phyloP scores from a whole-genome alignment of 2,888 invertebrate genomes.

The Caenorhabditis doughertyi region DNA sequence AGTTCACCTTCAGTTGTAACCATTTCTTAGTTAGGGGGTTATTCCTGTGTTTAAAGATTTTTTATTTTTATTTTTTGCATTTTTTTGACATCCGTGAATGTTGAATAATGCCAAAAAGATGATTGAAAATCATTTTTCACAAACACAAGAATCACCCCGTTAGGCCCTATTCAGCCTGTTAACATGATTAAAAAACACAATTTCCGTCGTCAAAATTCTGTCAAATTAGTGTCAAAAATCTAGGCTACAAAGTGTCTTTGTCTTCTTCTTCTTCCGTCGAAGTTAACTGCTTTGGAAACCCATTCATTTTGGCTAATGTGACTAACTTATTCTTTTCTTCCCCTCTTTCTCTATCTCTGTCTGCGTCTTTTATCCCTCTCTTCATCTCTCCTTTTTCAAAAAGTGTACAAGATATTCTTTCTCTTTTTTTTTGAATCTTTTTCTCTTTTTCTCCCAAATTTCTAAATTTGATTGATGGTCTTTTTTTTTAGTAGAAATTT shows the following conservation, averaged over 20 bases:
- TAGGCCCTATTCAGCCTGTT: no score
- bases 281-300: no score
- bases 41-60: no score
- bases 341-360: conserved; percentile 15
- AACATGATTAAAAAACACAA: background rate
- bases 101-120: no score
- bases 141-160: no score
- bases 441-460: background rate
- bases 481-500: background rate
- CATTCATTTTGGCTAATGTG: conserved; percentile 35
- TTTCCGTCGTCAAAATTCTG: background rate
- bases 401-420: conserved; percentile 47
- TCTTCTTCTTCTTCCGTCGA: conserved; percentile 4
- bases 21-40: no score
- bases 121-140: no score
- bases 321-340: background rate
- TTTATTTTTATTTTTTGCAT: no score
- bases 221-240: background rate
- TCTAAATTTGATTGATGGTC: conserved; percentile 55
- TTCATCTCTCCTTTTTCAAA: conserved; percentile 1
- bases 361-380: background rate
- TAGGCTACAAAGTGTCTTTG: background rate
- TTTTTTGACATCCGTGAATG: no score
- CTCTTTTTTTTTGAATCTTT: conserved; percentile 26
- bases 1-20: no score